Evolutionary conservation across 2,888 invertebrate genomes (phyloP), one percentile per base, ranked within the genome.

Genomic region (Zelleria hepariella): DNA sequence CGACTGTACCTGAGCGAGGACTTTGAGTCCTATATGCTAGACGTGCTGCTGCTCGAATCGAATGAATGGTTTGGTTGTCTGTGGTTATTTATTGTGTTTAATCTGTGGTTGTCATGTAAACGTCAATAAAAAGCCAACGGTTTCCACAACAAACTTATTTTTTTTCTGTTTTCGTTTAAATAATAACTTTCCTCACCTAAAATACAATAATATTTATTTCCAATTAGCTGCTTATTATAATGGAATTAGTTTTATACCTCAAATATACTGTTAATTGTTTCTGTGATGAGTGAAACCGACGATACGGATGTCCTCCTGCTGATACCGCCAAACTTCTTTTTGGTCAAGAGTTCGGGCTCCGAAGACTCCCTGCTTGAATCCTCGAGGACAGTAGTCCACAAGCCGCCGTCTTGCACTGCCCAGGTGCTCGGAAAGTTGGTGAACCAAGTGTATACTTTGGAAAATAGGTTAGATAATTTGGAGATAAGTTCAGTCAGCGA

Each of bases 281-380:
- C 20, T 55, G 87, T 82, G 70, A 89, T 89, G 89, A 89, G 87
- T 88, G 89, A 89, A 64, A 89, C 89, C 64, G 95, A 95, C 90
- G 95, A 95, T 83, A 96, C 95, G 4, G 95, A 96, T 82, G 92
- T 94, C 71, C 89, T 96, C 64, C 81, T 96, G 68, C 80, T 94
- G 68, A 94, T 95, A 75, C 94, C 95, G 62, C 95, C 95, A 15
- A 92, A 94, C 77, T 92, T 94, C 70, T 94, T 93, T 72, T 74
- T 91, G 26, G 89, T 93, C n/a, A 84, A 91, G 65, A 89, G 89
- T 58, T 88, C 90, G n/a, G 91, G 90, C 25, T 90, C 91, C 0
- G 91, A 91, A 24, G 85, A 88, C 62, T 86, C 88, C 6, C 63
- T 82, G 23, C 68, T 86, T 57, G 79, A 83, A 63, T 83, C 86